Conservation (phyloP, 2,797 vertebrate species). For the Diceros bicornis region DNA sequence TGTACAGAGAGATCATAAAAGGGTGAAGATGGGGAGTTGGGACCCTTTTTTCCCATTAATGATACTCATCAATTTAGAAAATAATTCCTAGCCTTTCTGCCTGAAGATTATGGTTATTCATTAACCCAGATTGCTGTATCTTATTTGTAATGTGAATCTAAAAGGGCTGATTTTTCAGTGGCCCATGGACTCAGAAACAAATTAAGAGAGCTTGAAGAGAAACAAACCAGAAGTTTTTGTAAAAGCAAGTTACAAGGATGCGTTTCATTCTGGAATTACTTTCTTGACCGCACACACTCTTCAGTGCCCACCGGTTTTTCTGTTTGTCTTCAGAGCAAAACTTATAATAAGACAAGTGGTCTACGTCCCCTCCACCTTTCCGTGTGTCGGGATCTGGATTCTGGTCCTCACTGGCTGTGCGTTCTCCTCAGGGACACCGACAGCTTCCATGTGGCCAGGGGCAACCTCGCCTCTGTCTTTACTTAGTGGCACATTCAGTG, state of each 20-base stretch:
- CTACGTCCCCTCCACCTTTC: too few relatives aligned
- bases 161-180: background rate
- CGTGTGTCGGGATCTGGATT: rapidly evolving
- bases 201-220: constrained; percentile 21
- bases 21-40: background rate
- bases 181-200: background rate
- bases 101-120: constrained; percentile 52
- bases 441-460: background rate
- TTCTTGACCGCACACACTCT: background rate
- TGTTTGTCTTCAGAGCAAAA: background rate
- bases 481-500: background rate
- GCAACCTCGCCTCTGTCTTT: background rate
- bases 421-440: background rate
- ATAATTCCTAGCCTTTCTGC: background rate
- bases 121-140: constrained; percentile 29
- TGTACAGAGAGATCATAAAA: background rate
- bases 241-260: background rate
- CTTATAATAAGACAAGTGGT: background rate
- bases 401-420: background rate
- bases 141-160: constrained; percentile 37
- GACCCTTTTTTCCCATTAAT: background rate
- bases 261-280: background rate
- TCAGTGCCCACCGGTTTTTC: background rate
- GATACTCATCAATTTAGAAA: constrained; percentile 66
- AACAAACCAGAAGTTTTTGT: background rate